These are phyloP conservation scores for Apteryx owenii DNA, from an alignment of 2,113 vertebrate genomes.

Conservation along the genomic window DNA sequence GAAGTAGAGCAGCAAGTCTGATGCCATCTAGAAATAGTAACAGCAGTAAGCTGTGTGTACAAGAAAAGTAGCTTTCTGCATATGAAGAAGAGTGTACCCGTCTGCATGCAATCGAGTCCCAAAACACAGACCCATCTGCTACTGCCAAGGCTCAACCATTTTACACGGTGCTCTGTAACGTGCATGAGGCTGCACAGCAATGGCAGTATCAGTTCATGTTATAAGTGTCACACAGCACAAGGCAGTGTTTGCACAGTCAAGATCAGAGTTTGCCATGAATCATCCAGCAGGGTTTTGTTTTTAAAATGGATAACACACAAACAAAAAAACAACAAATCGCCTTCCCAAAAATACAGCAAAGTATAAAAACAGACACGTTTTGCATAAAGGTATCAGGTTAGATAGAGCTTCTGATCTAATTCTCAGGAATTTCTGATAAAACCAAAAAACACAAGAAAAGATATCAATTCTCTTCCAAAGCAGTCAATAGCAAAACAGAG, in stretches of 20 bases:
- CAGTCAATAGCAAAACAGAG: background rate
- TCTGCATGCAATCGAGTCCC: background rate
- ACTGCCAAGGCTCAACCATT: background rate
- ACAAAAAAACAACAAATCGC: rapidly evolving
- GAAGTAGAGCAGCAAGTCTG: background rate
- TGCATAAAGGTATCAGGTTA: background rate
- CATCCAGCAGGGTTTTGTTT: background rate
- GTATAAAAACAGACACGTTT: background rate
- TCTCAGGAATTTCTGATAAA: background rate
- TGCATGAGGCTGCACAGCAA: background rate
- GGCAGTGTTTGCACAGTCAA: rapidly evolving
- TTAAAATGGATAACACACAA: background rate
- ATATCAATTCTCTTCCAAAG: background rate
- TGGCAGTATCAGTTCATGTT: background rate
- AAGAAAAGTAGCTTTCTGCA: background rate
- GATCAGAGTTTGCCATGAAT: background rate
- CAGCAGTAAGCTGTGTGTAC: background rate
- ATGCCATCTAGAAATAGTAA: background rate
- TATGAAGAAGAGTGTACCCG: background rate
- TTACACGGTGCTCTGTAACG: rapidly evolving
- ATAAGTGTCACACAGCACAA: rapidly evolving
- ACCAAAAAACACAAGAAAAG: background rate
- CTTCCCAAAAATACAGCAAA: background rate
- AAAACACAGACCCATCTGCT: background rate
- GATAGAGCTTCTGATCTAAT: background rate